Percentiles rank a stretch among this genome's conserved stretches.
phyloP scores from a whole-genome alignment of 1,140 invertebrate genomes.

The Kradibia gibbosae region DNA sequence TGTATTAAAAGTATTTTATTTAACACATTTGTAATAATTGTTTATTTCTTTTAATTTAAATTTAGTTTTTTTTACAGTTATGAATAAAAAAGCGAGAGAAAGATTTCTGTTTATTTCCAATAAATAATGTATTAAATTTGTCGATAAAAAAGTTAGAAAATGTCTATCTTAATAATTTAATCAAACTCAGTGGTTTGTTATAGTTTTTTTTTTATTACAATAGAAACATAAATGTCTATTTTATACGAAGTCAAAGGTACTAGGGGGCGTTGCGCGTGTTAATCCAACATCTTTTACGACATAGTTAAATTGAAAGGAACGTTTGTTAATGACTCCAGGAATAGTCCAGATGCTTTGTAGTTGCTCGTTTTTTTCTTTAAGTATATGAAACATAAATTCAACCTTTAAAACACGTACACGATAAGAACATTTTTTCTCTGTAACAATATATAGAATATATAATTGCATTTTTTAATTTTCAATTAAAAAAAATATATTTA shows the following conservation, averaged over 20 bases:
- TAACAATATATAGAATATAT: no score
- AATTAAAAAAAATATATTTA: no score
- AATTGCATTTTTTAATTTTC: no score
- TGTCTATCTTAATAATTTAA: conserved; percentile 4
- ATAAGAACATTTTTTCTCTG: neutral
- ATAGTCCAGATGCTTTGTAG: neutral
- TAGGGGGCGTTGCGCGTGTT: neutral
- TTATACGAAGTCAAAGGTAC: neutral
- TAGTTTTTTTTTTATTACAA: neutral
- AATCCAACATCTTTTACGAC: neutral
- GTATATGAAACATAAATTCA: neutral
- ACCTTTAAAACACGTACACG: neutral
- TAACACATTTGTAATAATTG: no score
- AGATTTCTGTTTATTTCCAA: no score
- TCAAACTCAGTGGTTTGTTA: neutral
- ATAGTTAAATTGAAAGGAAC: neutral
- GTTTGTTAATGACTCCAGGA: neutral
- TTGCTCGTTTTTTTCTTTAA: neutral
- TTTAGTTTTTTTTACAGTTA: no score
- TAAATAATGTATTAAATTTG: no score
- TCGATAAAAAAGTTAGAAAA: neutral
- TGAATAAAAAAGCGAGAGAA: no score
- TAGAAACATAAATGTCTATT: neutral
- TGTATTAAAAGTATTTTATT: no score
- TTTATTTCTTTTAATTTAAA: no score